Conservation (phyloP, 2,888 invertebrate genomes). For the Linnaemya vulpina region DNA sequence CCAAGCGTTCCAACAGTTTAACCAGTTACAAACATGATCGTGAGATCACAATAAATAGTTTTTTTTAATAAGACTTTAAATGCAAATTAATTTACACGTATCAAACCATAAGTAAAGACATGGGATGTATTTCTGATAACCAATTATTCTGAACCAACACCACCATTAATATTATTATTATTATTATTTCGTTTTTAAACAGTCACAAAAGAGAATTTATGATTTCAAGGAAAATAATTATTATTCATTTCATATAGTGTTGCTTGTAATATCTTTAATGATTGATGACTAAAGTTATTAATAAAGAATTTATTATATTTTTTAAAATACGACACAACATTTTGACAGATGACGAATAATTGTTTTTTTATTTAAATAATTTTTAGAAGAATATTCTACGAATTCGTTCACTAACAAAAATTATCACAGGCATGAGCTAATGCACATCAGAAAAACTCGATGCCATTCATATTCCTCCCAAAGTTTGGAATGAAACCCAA, state of each 20-base stretch:
- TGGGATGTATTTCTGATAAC: no score
- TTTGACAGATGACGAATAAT: slow-evolving; percentile 1
- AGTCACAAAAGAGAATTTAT: not conserved
- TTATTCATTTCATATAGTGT: slow-evolving; percentile 6
- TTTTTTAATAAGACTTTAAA: no score
- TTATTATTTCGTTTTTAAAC: not conserved
- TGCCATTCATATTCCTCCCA: no score
- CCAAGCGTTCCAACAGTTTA: no score
- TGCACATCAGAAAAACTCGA: no score
- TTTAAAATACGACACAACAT: not conserved
- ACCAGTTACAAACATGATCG: no score
- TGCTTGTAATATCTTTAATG: not conserved
- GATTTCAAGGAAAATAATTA: not conserved
- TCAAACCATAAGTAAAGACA: no score
- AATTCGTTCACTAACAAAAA: no score
- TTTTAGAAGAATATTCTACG: not conserved
- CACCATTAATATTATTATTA: not conserved
- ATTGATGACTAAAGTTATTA: slow-evolving; percentile 4
- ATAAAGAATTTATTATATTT: not conserved
- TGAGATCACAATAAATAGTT: no score
- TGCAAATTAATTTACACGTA: no score
- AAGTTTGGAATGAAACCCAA: no score
- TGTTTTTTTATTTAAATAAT: not conserved
- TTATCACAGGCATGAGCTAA: no score
- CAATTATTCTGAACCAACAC: not conserved